phyloP scores from a whole-genome alignment of 2,888 invertebrate species.

The Pristionchus japonicus region DNA sequence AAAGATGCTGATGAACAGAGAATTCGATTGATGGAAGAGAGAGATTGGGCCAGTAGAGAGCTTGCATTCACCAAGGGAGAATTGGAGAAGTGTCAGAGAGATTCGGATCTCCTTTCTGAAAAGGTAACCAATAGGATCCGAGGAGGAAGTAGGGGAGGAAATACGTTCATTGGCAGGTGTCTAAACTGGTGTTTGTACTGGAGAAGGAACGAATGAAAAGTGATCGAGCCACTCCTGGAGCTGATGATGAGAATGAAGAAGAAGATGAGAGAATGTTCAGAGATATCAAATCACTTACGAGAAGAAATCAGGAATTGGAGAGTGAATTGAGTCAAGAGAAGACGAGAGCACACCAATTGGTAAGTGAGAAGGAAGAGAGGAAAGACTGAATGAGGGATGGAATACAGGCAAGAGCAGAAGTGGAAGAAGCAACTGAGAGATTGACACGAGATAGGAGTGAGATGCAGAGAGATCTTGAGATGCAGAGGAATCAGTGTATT shows the following conservation, averaged over 20 bases:
- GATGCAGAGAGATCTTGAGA: conserved; percentile 15
- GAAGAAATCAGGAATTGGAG: conserved; percentile 39
- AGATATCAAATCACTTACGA: conserved; percentile 1
- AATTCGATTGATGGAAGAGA: conserved; percentile 26
- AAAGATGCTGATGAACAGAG: conserved; percentile 36
- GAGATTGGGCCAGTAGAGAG: conserved; percentile 57
- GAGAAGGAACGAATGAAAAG: conserved; percentile 39
- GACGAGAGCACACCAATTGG: conserved; percentile 8
- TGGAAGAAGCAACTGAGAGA: background rate
- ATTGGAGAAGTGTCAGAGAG: conserved; percentile 64
- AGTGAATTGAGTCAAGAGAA: conserved; percentile 35
- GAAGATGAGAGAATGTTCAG: background rate
- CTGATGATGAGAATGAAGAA: conserved; percentile 41
- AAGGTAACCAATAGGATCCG: conserved; percentile 47
- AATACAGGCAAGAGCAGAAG: background rate
- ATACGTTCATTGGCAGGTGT: background rate
- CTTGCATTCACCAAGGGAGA: conserved; percentile 66
- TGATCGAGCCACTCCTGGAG: background rate
- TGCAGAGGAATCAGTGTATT: background rate
- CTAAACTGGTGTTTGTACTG: conserved; percentile 28
- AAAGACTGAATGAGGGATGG: background rate
- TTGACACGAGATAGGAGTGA: background rate
- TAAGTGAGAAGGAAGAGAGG: background rate
- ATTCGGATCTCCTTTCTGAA: conserved; percentile 48
- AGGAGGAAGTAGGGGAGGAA: background rate